Conservation (phyloP, 2,113 vertebrate species). For the Zingel zingel region DNA sequence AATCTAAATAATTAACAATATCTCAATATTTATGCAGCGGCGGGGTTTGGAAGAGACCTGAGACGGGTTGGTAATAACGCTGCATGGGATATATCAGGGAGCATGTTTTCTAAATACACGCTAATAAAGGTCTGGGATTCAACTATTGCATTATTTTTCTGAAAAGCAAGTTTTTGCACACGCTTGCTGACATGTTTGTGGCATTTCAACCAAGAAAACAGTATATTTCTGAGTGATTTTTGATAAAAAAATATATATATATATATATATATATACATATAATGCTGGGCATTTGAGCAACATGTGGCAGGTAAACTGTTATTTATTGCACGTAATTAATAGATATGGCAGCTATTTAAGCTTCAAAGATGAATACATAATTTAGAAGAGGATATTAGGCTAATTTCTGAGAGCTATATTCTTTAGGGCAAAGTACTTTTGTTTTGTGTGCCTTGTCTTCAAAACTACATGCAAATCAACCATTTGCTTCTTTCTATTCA, state of each 20-base stretch:
- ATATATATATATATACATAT: too few species aligned
- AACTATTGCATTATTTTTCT: not conserved
- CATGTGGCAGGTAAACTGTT: not conserved
- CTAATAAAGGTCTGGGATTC: conserved; percentile 1
- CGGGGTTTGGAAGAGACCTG: not conserved
- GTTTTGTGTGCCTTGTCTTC: not conserved
- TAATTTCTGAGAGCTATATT: too few species aligned
- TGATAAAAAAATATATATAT: too few species aligned
- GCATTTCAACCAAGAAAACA: not conserved
- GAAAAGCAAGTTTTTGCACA: not conserved
- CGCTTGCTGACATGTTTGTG: not conserved
- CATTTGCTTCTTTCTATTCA: not conserved
- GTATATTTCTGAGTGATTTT: not conserved
- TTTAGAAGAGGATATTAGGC: not conserved
- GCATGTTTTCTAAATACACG: conserved; percentile 17
- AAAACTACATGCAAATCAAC: not conserved
- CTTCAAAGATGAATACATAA: not conserved
- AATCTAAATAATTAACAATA: conserved; percentile 71
- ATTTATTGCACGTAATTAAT: not conserved
- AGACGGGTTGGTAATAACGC: conserved; percentile 14
- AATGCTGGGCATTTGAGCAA: not conserved
- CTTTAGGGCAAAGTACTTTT: not conserved
- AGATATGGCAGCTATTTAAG: not conserved
- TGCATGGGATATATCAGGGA: not conserved
- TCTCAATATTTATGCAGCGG: conserved; percentile 43